These are phyloP conservation scores for Branchipolynoe longqiensis DNA, from an alignment of 2,888 invertebrate species.

Conservation along the genomic window DNA sequence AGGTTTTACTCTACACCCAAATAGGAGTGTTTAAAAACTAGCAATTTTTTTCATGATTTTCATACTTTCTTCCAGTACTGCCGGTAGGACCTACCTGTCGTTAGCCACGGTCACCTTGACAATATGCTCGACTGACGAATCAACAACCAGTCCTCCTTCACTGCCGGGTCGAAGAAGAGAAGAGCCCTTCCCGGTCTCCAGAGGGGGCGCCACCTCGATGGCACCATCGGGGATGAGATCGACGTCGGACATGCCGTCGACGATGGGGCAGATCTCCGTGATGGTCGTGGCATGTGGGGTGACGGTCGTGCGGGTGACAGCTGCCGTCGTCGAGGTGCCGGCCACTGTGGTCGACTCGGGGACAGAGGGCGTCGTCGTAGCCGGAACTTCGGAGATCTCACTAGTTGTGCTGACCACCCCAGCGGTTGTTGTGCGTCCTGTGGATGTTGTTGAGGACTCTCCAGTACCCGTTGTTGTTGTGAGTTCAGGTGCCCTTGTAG, in stretches of 20 bases:
- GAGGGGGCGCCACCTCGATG: background rate
- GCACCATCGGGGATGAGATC: background rate
- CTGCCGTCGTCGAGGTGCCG: background rate
- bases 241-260: background rate
- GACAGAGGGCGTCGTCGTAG: background rate
- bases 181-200: too few species aligned
- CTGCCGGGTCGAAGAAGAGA: too few species aligned
- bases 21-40: too few species aligned
- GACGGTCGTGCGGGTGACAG: background rate
- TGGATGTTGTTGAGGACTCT: background rate
- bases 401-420: background rate
- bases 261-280: background rate
- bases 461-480: background rate
- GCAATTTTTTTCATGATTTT: too few species aligned
- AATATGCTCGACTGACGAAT: too few species aligned
- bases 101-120: too few species aligned
- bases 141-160: too few species aligned
- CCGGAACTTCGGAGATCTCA: background rate
- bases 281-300: background rate
- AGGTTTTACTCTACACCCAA: too few species aligned
- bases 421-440: constrained; percentile 1
- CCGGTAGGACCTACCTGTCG: too few species aligned
- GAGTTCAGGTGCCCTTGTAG: background rate
- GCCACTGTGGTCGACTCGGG: background rate
- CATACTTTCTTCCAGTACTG: too few species aligned